These are phyloP conservation scores for Scolopax mira DNA, from an alignment of 2,113 vertebrate species.

Conservation along the genomic window DNA sequence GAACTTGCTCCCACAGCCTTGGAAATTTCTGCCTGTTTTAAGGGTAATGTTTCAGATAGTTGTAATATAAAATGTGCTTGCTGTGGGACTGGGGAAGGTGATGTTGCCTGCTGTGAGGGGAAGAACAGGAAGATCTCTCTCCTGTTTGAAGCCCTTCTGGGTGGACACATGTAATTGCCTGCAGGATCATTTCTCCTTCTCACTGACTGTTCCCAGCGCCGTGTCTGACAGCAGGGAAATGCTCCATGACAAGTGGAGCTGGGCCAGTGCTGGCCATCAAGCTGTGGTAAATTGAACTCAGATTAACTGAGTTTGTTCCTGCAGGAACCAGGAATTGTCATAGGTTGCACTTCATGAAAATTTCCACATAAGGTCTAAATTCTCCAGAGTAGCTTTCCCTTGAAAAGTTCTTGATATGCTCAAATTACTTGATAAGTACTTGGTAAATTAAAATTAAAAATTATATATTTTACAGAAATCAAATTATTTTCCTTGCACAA, in stretches of 20 bases:
- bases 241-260: not conserved
- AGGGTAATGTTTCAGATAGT: not conserved
- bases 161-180: not conserved
- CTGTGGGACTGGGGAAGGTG: not conserved
- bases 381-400: not conserved
- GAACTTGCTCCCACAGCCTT: not conserved
- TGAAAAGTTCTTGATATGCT: not conserved
- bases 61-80: not conserved
- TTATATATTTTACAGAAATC: not conserved
- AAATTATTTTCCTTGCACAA: not conserved
- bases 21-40: not conserved
- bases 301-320: not conserved
- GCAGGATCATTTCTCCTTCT: not conserved
- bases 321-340: not conserved
- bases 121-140: not conserved
- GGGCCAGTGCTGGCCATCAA: not conserved
- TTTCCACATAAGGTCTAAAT: not conserved
- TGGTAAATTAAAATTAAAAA: not conserved
- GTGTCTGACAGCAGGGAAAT: not conserved
- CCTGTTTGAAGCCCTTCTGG: not conserved
- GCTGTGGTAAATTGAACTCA: not conserved
- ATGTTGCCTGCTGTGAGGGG: fast-evolving
- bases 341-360: not conserved
- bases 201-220: not conserved
- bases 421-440: not conserved